Conservation (phyloP, 2,113 vertebrate genomes). For the Gadus chalcogrammus region DNA sequence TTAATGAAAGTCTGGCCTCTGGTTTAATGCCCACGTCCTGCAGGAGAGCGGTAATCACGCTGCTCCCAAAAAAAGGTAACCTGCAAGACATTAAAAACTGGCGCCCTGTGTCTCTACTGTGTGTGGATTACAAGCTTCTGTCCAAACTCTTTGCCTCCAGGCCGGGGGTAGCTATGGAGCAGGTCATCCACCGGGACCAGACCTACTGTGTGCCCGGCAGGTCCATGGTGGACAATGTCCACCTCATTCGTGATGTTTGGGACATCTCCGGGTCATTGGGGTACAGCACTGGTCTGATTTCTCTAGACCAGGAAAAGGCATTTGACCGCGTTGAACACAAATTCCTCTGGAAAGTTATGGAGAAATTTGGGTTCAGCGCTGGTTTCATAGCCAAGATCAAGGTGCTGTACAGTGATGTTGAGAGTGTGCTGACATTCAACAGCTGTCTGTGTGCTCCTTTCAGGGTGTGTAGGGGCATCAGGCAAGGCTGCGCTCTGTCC, state of each 20-base stretch:
- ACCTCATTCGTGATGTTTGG: neutral
- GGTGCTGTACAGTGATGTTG: too few relatives aligned
- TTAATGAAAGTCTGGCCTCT: neutral
- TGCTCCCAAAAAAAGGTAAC: slow-evolving; percentile 17
- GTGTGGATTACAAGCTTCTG: slow-evolving; percentile 8
- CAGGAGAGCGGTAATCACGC: slow-evolving; percentile 10
- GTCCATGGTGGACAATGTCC: neutral
- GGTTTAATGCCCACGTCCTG: neutral
- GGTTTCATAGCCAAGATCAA: too few relatives aligned
- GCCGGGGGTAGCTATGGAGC: too few relatives aligned
- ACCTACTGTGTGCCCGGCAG: neutral
- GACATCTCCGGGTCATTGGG: neutral
- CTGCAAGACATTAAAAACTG: slow-evolving; percentile 20
- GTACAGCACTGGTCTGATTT: neutral
- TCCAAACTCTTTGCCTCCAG: neutral
- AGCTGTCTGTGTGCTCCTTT: too few relatives aligned
- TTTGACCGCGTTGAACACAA: too few relatives aligned
- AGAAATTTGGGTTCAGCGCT: too few relatives aligned
- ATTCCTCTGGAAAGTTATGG: too few relatives aligned
- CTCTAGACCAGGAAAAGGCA: too few relatives aligned
- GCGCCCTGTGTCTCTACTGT: slow-evolving; percentile 7
- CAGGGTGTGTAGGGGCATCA: too few relatives aligned
- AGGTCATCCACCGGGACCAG: too few relatives aligned
- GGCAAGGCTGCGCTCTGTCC: too few relatives aligned
- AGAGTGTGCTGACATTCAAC: too few relatives aligned